Base-by-base conservation (phyloP, 2,888 invertebrate genomes). In the Leucophenga maculata region DNA sequence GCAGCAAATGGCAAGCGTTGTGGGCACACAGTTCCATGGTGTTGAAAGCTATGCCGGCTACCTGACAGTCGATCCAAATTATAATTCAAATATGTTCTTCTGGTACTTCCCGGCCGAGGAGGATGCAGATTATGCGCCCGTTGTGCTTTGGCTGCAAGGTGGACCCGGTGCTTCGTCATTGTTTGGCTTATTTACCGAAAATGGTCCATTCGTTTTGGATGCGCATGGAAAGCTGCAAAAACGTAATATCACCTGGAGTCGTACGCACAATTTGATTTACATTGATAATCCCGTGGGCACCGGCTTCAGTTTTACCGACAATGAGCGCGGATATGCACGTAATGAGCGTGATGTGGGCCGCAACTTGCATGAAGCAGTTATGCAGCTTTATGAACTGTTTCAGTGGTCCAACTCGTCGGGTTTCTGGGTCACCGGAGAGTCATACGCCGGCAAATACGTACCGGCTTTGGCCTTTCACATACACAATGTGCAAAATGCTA, bases 201-300 rank as follows among this genome's bases (percentile, higher is more conserved):
- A 96, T 85, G 94, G 97, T 0, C 97, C 97, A 0, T 92, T 93
- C 76, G 81, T 86, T 64, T 90, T 93, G 0, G 90, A 90, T 64
- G 76, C 80, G 16, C 82, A 87, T 8, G 88, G 86, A 20, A 85
- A 84, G 62, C 74, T 89, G 72, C 89, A 85, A 87, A 86, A 91
- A 74, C 91, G 95, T 52, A 91, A 94, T 77, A 93, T 93, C 78
- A 92, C 94, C 9, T 98, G 97, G 97, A 93, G 92, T 68, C 88
- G 91, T 52, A 92, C 92, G 11, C 95, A 95, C 48, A 84, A 88
- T 75, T 95, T 97, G 54, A 91, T 98, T 68, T 98, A 95, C 86
- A 94, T 98, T 69, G 97, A 98, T 86, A 97, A 96, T 87, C 97
- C 97, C 0, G 97, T 95, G 0, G 96, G 97, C 1, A 94, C 96